Conservation (phyloP, 1,140 invertebrate genomes). For the Rhyzopertha dominica region DNA sequence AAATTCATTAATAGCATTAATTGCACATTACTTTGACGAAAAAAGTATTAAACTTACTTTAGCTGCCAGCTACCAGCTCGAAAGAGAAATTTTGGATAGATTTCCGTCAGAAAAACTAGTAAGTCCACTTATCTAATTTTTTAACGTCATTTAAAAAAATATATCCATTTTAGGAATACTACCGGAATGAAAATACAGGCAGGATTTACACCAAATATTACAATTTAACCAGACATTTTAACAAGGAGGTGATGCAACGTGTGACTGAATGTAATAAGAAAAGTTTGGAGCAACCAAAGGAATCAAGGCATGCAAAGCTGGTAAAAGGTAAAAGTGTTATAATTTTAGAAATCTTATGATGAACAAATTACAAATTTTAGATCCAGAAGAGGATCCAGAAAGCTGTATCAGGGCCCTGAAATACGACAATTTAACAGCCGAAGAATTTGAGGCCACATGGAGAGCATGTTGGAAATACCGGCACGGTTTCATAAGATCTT, state of each 20-base stretch:
- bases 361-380: constrained; percentile 9
- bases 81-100: constrained; percentile 13
- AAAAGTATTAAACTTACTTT: too few species aligned
- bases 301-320: too few species aligned
- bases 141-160: background rate
- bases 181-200: constrained; percentile 5
- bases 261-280: background rate
- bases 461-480: constrained; percentile 10
- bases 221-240: constrained; percentile 3
- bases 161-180: constrained; percentile 13
- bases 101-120: constrained; percentile 17
- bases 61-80: background rate
- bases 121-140: background rate
- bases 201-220: constrained; percentile 11
- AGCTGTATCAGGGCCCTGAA: constrained; percentile 9
- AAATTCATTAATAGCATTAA: background rate
- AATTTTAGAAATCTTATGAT: background rate
- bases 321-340: background rate
- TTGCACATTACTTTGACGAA: constrained; percentile 7
- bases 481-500: background rate
- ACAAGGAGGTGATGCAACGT: background rate
- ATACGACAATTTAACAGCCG: constrained; percentile 10
- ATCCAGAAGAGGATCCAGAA: constrained; percentile 10
- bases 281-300: background rate
- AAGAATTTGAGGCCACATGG: constrained; percentile 12